These are phyloP conservation scores for Brachypteracias leptosomus DNA, from an alignment of 2,113 vertebrate species.

Conservation along the genomic window DNA sequence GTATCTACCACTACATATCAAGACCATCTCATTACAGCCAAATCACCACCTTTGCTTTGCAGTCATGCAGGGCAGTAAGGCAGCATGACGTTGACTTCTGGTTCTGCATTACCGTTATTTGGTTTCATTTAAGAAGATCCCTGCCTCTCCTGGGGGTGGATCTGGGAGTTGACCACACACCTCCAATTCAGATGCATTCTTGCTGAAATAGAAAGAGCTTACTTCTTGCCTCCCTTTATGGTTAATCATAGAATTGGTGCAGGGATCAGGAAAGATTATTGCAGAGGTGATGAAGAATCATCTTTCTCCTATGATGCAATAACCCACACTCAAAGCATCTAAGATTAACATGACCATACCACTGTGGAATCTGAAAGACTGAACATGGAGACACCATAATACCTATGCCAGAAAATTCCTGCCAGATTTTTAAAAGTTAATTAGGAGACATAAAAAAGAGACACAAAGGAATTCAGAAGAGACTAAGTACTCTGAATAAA, in stretches of 20 bases:
- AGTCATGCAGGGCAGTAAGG: background rate
- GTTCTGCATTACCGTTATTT: background rate
- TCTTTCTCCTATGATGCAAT: background rate
- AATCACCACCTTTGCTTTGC: background rate
- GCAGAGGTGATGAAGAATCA: background rate
- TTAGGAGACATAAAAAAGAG: too few species aligned
- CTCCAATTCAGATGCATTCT: background rate
- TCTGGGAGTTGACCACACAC: background rate
- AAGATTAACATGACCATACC: background rate
- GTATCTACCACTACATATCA: background rate
- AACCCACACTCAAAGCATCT: background rate
- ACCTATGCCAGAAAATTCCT: too few species aligned
- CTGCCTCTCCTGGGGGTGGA: fast-evolving
- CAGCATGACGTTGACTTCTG: background rate
- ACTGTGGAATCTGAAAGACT: background rate
- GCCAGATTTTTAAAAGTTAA: too few species aligned
- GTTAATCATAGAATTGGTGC: background rate
- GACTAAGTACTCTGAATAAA: background rate
- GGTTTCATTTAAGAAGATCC: background rate
- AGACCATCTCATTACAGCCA: background rate
- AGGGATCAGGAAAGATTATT: background rate
- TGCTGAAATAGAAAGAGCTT: background rate
- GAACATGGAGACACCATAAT: too few species aligned
- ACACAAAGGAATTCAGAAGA: background rate
- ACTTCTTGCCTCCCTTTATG: background rate